Conservation (phyloP, 2,888 invertebrate species). For the Sarcophaga rosellei region DNA sequence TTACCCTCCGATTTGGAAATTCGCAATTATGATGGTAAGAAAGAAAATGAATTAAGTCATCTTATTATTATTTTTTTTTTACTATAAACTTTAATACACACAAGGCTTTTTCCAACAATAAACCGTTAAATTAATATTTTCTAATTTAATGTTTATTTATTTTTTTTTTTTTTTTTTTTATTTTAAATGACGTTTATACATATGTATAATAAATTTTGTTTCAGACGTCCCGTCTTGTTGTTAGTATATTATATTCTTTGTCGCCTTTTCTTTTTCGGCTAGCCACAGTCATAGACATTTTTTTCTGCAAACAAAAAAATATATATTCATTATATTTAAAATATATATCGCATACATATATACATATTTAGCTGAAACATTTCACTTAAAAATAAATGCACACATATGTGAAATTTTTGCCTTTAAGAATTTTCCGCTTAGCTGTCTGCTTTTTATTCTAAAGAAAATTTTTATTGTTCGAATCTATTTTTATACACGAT, state of each 20-base stretch:
- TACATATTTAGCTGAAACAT: slow-evolving; percentile 29
- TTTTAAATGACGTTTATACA: background rate
- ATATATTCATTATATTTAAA: slow-evolving; percentile 6
- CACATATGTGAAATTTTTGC: slow-evolving; percentile 39
- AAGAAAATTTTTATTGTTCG: slow-evolving; percentile 53
- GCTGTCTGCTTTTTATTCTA: slow-evolving; percentile 57
- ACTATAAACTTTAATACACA: background rate
- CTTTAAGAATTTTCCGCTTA: slow-evolving; percentile 66
- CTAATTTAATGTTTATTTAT: background rate
- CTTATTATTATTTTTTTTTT: background rate
- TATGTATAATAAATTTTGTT: slow-evolving; percentile 12
- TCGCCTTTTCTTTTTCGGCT: slow-evolving; percentile 62
- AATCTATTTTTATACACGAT: slow-evolving; percentile 42
- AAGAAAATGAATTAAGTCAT: slow-evolving; percentile 79
- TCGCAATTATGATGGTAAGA: slow-evolving; percentile 93
- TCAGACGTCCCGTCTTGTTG: slow-evolving; percentile 57
- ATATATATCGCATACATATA: slow-evolving; percentile 27
- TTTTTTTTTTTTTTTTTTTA: background rate
- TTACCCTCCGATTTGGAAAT: slow-evolving; percentile 87
- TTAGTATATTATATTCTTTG: slow-evolving; percentile 41
- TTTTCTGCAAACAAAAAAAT: slow-evolving; percentile 30
- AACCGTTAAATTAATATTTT: no score
- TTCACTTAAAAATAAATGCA: slow-evolving; percentile 56
- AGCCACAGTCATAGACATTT: slow-evolving; percentile 69
- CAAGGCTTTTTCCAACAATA: background rate